Evolutionary conservation across 2,888 invertebrate genomes (phyloP).

Genomic region (Catocala nupta): DNA sequence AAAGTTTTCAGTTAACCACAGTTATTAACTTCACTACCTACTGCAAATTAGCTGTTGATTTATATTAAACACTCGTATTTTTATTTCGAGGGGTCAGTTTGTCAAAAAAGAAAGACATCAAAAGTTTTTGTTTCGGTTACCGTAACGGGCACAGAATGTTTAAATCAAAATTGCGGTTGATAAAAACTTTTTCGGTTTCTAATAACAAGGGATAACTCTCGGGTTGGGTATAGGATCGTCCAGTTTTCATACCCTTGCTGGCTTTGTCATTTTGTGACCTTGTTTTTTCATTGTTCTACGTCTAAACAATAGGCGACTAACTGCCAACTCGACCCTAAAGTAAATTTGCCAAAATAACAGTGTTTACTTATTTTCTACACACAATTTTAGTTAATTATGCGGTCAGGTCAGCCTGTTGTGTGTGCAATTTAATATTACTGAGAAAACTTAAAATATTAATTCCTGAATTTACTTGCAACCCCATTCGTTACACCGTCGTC

Average conservation of each 20-base stretch:
- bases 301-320: constrained; percentile 61
- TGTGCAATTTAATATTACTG: constrained; percentile 39
- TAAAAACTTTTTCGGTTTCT: constrained; percentile 50
- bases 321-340: constrained; percentile 62
- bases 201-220: constrained; percentile 54
- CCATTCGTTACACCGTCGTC: constrained; percentile 12
- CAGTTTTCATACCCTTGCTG: constrained; percentile 60
- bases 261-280: constrained; percentile 66
- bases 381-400: constrained; percentile 59
- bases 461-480: constrained; percentile 22
- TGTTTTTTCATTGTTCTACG: constrained; percentile 69
- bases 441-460: constrained; percentile 39
- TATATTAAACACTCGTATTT: too few species aligned
- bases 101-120: not conserved
- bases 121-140: constrained; percentile 10
- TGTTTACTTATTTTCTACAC: constrained; percentile 64
- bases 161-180: constrained; percentile 36
- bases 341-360: constrained; percentile 68
- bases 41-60: constrained; percentile 10
- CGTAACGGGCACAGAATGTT: constrained; percentile 22
- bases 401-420: constrained; percentile 37
- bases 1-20: not conserved
- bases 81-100: not conserved
- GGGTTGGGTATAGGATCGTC: constrained; percentile 55
- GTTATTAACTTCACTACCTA: constrained; percentile 11